Conservation (phyloP, 2,888 invertebrate genomes). For the Athrips mouffetella region DNA sequence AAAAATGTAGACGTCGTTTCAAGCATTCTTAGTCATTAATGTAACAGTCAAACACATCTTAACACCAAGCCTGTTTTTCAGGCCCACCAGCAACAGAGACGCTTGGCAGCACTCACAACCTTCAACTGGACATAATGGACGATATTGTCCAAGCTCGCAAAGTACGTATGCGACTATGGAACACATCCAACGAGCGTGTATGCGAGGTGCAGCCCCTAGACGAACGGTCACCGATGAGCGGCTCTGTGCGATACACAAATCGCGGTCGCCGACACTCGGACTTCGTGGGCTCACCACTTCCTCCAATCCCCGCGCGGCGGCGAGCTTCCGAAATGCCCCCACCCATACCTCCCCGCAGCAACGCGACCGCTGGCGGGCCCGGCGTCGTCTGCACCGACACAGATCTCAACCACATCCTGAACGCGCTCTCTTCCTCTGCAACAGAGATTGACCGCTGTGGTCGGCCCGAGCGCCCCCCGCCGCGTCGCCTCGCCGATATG, state of each 20-base stretch:
- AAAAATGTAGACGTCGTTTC: constrained; percentile 57
- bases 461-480: constrained; percentile 76
- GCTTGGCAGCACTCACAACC: constrained; percentile 88
- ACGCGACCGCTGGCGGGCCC: constrained; percentile 55
- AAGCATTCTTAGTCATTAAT: not conserved
- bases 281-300: constrained; percentile 79
- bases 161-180: constrained; percentile 90
- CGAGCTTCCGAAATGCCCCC: constrained; percentile 87
- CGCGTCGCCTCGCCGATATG: constrained; percentile 81
- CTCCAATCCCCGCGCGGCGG: constrained; percentile 79
- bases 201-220: constrained; percentile 90
- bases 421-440: constrained; percentile 88
- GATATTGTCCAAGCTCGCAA: constrained; percentile 90
- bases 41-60: not conserved
- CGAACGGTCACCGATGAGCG: constrained; percentile 76
- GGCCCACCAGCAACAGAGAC: constrained; percentile 85
- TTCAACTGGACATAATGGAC: constrained; percentile 92
- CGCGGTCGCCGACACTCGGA: constrained; percentile 85
- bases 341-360: constrained; percentile 57
- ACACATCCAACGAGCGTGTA: constrained; percentile 87
- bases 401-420: constrained; percentile 87
- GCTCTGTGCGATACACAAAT: constrained; percentile 80
- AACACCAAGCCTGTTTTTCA: constrained; percentile 28
- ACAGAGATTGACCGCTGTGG: constrained; percentile 87
- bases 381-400: constrained; percentile 90